phyloP scores from a whole-genome alignment of 2,113 vertebrate species.

The Morphnarchus princeps region DNA sequence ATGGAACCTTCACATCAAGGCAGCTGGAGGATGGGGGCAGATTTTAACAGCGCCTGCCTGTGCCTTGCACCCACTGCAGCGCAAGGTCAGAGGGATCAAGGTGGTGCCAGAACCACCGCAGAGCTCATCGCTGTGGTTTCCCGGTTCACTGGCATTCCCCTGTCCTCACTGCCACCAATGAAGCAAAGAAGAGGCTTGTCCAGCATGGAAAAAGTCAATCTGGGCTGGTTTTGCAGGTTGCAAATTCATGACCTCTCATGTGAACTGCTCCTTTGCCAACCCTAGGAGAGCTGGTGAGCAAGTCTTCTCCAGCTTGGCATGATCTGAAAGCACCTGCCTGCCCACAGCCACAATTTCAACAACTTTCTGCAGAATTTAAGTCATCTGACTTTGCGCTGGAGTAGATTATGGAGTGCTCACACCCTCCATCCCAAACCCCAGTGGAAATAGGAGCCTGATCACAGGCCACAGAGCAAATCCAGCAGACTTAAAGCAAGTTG shows the following conservation, averaged over 20 bases:
- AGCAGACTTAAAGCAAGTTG: background rate
- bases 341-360: background rate
- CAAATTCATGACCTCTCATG: accelerated
- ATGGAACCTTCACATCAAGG: background rate
- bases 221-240: background rate
- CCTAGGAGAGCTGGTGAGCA: background rate
- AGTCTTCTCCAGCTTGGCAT: background rate
- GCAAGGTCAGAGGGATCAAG: background rate
- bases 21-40: background rate
- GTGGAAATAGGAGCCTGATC: background rate
- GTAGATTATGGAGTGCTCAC: accelerated
- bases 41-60: background rate
- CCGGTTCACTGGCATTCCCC: background rate
- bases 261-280: background rate
- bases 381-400: background rate
- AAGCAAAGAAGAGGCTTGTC: background rate
- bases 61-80: background rate
- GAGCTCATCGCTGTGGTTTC: background rate
- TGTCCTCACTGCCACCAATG: too few species aligned
- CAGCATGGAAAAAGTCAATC: background rate
- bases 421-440: background rate
- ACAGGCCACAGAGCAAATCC: background rate
- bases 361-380: background rate
- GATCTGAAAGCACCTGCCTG: background rate
- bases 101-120: background rate